These are phyloP conservation scores for Valencia hispanica DNA, from an alignment of 2,797 vertebrate species.

Conservation along the genomic window DNA sequence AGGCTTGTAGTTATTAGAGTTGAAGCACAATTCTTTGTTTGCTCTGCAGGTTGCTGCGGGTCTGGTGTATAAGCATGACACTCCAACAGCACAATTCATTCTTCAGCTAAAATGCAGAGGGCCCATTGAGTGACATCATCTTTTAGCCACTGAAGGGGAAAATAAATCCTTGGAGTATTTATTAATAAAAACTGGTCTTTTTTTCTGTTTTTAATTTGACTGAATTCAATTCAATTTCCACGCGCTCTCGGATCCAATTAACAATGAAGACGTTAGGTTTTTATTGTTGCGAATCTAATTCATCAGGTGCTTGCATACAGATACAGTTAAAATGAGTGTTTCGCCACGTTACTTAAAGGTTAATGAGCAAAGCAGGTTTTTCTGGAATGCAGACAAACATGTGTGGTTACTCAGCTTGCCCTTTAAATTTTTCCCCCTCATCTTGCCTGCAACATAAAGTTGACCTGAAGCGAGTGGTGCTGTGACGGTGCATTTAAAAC, in stretches of 20 bases:
- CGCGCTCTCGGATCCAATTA: background rate
- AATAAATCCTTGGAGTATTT: no score
- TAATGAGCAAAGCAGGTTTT: background rate
- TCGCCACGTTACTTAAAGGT: background rate
- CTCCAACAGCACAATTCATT: background rate
- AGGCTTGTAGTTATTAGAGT: background rate
- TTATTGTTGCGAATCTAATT: background rate
- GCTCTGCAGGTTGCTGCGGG: background rate
- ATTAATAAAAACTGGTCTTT: background rate
- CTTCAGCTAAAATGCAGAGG: background rate
- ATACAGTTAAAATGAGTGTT: background rate
- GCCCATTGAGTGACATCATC: background rate
- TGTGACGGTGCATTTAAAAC: background rate
- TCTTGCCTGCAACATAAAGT: background rate
- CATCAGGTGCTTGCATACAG: background rate
- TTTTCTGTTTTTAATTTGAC: background rate
- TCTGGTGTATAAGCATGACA: background rate
- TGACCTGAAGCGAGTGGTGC: background rate
- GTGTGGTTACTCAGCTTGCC: background rate
- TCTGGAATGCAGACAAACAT: background rate
- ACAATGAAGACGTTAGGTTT: background rate
- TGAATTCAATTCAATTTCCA: background rate
- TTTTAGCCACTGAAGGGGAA: background rate
- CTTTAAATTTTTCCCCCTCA: background rate
- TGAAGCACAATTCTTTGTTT: background rate